Evolutionary conservation across 2,113 vertebrate genomes (phyloP), one percentile per base, ranked within the genome.

Genomic region (Apus apus): DNA sequence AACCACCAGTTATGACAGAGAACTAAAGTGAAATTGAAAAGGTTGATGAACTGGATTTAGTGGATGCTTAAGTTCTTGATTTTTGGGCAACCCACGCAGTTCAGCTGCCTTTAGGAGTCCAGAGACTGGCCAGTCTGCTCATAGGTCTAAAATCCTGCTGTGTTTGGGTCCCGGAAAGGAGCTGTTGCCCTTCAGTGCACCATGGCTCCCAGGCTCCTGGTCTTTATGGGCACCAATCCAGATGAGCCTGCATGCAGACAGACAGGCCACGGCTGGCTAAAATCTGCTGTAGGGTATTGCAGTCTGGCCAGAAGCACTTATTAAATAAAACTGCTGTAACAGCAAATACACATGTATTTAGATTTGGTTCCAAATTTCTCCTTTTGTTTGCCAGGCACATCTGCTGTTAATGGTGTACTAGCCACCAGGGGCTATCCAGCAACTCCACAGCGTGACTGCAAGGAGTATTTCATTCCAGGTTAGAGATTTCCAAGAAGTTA

Each of bases 311-410:
- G 84, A 54, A 77, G 89, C 65, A 70, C 57, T 87, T 82, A 82
- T 90, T 83, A 36, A 40, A 38, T 80, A 85, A 91, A 88, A 46
- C 38, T 93, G 94, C 93, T 93, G 89, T 34, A 89, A 20, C 94
- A 96, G 89, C 93, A 93, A 46, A 95, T 74, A 75, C 53, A 90
- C 26, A 11, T 1, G 30, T 56, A 87, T 82, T 81, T 56, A 48
- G 45, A 80, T 53, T 78, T 79, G 34, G 57, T 50, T 93, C 93
- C 93, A 71, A 30, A 38, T 51, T 46, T 62, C 76, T 66, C 65
- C 91, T 71, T 71, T 36, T 71, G 72, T 88, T 48, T 93, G 57
- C 91, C 0, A 3, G 61, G 76, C 86, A 92, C 34, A 0, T 61
- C 2, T 0, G 40, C 0, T 36, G 34, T 64, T 86, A 75, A 57